A percentile compares a stretch with the other conserved stretches of the same genome.
Evolutionary conservation across 2,797 vertebrate species (phyloP).

Genomic region (Phalanger gymnotis): DNA sequence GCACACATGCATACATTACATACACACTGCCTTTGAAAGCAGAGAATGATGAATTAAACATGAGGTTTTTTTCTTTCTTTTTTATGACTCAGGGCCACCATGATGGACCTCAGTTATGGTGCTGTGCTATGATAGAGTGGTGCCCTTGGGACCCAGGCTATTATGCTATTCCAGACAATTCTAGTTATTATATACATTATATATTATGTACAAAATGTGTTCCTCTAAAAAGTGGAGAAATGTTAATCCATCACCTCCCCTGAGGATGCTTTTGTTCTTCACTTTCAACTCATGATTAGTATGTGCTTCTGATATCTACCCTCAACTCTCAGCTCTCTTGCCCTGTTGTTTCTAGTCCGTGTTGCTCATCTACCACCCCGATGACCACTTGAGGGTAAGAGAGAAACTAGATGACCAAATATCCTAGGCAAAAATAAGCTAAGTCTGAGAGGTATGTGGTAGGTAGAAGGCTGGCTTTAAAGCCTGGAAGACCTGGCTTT

Average conservation of each 20-base stretch:
- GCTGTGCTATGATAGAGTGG: background rate
- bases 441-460: background rate
- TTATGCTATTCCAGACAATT: background rate
- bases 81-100: background rate
- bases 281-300: background rate
- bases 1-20: background rate
- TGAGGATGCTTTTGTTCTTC: background rate
- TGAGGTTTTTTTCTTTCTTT: background rate
- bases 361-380: background rate
- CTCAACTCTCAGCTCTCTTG: background rate
- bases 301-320: background rate
- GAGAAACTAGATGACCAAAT: background rate
- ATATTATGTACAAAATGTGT: background rate
- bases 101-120: background rate
- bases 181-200: background rate
- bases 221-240: background rate
- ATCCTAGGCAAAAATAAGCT: background rate
- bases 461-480: background rate
- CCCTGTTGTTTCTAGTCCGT: background rate
- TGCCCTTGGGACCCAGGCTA: background rate
- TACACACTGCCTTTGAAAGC: background rate
- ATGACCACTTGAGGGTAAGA: background rate
- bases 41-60: background rate
- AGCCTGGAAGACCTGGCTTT: background rate
- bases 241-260: background rate